These are phyloP conservation scores for Enteromius argenteus DNA, from an alignment of 2,797 vertebrate genomes.

Conservation along the genomic window DNA sequence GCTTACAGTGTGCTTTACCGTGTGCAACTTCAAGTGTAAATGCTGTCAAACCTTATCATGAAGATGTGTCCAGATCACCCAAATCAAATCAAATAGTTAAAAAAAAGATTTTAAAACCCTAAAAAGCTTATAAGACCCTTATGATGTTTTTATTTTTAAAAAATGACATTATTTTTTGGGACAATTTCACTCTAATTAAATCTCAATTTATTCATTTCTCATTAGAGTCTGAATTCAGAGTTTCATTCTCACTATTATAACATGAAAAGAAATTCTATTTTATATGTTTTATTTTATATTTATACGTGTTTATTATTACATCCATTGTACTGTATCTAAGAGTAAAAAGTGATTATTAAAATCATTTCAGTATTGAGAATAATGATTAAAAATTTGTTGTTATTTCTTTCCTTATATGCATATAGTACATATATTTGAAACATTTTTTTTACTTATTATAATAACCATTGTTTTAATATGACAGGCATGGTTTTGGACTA, in stretches of 20 bases:
- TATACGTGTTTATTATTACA: neutral
- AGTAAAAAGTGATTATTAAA: neutral
- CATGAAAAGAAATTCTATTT: neutral
- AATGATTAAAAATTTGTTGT: neutral
- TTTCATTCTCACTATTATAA: neutral
- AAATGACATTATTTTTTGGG: neutral
- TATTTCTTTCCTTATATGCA: too few species aligned
- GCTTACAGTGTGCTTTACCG: slow-evolving; percentile 8
- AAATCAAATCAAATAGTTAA: neutral
- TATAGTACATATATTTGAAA: too few species aligned
- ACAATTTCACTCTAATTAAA: neutral
- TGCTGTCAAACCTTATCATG: neutral
- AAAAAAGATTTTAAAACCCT: neutral
- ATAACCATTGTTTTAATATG: too few species aligned
- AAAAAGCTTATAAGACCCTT: neutral
- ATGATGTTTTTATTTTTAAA: neutral
- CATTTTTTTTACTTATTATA: too few species aligned
- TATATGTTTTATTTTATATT: neutral
- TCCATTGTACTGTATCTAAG: neutral
- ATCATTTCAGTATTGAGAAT: neutral
- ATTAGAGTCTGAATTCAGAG: neutral
- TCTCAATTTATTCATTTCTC: neutral
- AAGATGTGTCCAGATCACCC: neutral
- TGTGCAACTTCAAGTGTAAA: neutral
- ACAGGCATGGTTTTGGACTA: too few species aligned